Conservation (phyloP, 2,113 vertebrate genomes). For the Morone saxatilis region DNA sequence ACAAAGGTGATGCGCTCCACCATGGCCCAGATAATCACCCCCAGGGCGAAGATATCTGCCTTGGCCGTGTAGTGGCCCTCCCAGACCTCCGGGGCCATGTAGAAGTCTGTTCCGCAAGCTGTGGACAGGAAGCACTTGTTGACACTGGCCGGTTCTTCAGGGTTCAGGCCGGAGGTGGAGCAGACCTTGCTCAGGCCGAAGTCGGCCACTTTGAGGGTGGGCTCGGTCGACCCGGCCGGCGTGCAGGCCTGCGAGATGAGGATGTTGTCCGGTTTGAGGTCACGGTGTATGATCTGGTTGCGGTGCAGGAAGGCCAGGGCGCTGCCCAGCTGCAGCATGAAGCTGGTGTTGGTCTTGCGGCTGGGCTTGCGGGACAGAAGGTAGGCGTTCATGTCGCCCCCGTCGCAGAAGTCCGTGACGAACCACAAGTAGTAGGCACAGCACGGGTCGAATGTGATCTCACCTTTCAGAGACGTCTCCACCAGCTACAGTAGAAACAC, state of each 20-base stretch:
- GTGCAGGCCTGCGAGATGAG: constrained; percentile 90
- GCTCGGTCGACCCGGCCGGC: constrained; percentile 85
- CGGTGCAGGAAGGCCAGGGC: constrained; percentile 97
- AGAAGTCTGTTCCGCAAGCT: constrained; percentile 96
- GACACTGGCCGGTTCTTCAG: constrained; percentile 93
- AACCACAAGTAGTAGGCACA: constrained; percentile 98
- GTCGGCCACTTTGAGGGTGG: constrained; percentile 95
- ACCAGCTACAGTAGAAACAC: constrained; percentile 88
- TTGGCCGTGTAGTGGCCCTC: constrained; percentile 98
- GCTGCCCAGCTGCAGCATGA: constrained; percentile 98
- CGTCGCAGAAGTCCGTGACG: constrained; percentile 98
- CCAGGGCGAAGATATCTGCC: constrained; percentile 97
- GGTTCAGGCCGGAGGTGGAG: constrained; percentile 90
- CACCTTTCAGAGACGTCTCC: constrained; percentile 97
- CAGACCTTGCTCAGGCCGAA: constrained; percentile 98
- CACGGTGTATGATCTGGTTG: constrained; percentile 96
- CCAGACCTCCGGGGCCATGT: constrained; percentile 98
- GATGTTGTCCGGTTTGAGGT: constrained; percentile 98
- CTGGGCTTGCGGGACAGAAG: constrained; percentile 94
- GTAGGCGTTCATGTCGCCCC: constrained; percentile 98
- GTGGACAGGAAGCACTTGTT: constrained; percentile 98
- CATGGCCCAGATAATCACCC: constrained; percentile 99
- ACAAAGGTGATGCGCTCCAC: constrained; percentile 96
- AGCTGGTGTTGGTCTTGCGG: constrained; percentile 96
- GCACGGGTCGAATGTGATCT: constrained; percentile 94